Conservation (phyloP, 2,797 vertebrate species). For the Melanotaenia pygmaea region DNA sequence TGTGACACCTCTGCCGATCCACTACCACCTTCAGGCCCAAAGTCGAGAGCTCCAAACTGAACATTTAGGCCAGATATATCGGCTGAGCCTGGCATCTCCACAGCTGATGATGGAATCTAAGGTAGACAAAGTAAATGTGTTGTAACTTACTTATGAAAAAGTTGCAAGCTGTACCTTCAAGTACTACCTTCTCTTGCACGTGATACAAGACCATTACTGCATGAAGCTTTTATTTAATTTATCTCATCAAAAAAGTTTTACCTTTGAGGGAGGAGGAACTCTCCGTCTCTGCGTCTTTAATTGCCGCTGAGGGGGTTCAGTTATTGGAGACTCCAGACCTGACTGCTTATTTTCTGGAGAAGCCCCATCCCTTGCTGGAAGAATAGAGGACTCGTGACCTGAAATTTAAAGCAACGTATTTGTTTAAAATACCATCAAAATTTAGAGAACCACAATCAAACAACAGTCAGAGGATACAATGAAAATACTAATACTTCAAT, state of each 20-base stretch:
- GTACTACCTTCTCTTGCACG: not conserved
- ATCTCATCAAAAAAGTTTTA: constrained; percentile 49
- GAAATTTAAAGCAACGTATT: constrained; percentile 18
- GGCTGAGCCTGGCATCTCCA: constrained; percentile 96
- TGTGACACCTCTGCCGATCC: constrained; percentile 84
- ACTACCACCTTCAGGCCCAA: constrained; percentile 88
- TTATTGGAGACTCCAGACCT: constrained; percentile 58
- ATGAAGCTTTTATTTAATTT: not conserved
- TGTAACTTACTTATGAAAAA: not conserved
- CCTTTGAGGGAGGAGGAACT: constrained; percentile 92
- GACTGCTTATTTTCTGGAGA: constrained; percentile 74
- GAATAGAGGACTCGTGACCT: constrained; percentile 73
- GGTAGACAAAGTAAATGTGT: constrained; percentile 13
- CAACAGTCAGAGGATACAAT: not conserved
- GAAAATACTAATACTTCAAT: not conserved
- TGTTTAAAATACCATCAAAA: constrained; percentile 6
- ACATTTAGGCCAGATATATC: constrained; percentile 93
- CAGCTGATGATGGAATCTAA: constrained; percentile 94
- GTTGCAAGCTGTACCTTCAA: not conserved
- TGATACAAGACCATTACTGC: not conserved
- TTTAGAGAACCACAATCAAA: not conserved
- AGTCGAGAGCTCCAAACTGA: constrained; percentile 97
- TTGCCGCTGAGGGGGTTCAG: constrained; percentile 84
- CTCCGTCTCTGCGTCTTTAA: constrained; percentile 90
- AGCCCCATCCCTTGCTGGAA: constrained; percentile 63